Evolutionary conservation across 2,888 invertebrate species (phyloP).

Genomic region (Clusia tigrina): DNA sequence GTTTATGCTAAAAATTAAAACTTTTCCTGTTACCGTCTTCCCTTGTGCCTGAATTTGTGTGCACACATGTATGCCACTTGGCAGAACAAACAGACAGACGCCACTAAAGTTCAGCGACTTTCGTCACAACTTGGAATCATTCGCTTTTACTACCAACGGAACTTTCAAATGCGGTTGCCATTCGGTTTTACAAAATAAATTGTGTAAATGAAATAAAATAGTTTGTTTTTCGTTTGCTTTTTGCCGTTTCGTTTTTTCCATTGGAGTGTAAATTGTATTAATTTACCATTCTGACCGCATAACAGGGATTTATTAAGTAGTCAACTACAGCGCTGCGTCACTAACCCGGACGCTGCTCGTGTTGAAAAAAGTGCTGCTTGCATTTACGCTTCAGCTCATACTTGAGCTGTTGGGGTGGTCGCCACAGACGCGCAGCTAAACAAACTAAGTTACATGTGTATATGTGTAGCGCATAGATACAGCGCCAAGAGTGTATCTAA

Average conservation of each 20-base stretch:
- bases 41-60: too few species aligned
- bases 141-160: background rate
- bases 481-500: too few species aligned
- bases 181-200: constrained; percentile 43
- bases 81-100: too few species aligned
- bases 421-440: too few species aligned
- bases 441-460: background rate
- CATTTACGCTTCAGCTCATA: too few species aligned
- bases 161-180: background rate
- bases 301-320: constrained; percentile 58
- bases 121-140: background rate
- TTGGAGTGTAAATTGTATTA: constrained; percentile 47
- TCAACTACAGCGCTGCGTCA: constrained; percentile 39
- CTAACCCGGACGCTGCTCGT: constrained; percentile 3
- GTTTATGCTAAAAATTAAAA: too few species aligned
- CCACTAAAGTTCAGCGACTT: constrained; percentile 33
- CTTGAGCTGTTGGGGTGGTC: too few species aligned
- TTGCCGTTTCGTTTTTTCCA: too few species aligned
- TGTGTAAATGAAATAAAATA: constrained; percentile 54
- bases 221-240: constrained; percentile 37
- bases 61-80: too few species aligned
- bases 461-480: background rate
- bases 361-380: too few species aligned
- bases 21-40: too few species aligned
- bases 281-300: constrained; percentile 58